phyloP scores from a whole-genome alignment of 1,140 invertebrate genomes.

The Hyposmocoma kahamanoa region DNA sequence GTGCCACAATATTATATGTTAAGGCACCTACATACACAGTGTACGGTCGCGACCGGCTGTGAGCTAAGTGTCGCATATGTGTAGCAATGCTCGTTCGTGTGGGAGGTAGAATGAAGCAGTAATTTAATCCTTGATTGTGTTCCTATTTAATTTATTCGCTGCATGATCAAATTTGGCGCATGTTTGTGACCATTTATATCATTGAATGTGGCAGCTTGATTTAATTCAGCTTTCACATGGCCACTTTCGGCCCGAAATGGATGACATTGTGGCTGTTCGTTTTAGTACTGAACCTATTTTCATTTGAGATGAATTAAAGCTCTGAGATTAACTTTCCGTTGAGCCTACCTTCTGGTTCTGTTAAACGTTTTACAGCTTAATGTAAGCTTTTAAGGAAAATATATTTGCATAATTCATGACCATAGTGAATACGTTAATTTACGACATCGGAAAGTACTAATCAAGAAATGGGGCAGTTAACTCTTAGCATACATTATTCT shows the following conservation, averaged over 20 bases:
- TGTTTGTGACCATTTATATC: constrained; percentile 52
- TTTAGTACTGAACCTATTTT: too few species aligned
- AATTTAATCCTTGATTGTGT: constrained; percentile 71
- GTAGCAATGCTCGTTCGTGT: constrained; percentile 44
- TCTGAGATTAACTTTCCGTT: too few species aligned
- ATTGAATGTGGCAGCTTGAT: constrained; percentile 40
- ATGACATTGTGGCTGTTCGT: constrained; percentile 22
- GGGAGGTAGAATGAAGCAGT: constrained; percentile 62
- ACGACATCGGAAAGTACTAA: constrained; percentile 32
- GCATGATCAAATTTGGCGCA: constrained; percentile 62
- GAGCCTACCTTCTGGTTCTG: too few species aligned
- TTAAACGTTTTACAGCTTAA: too few species aligned
- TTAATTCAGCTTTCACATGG: constrained; percentile 35
- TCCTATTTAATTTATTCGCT: constrained; percentile 64
- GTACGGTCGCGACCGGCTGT: constrained; percentile 15
- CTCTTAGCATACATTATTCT: background rate
- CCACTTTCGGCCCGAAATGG: constrained; percentile 16
- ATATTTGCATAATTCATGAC: constrained; percentile 20
- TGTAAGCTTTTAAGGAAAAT: too few species aligned
- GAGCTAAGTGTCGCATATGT: constrained; percentile 51
- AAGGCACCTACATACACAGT: constrained; percentile 45
- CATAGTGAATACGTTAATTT: constrained; percentile 31
- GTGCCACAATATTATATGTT: constrained; percentile 63
- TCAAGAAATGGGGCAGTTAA: constrained; percentile 23
- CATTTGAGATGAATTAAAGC: too few species aligned